phyloP scores from a whole-genome alignment of 2,113 vertebrate genomes.

The Cynopterus brachyotis region DNA sequence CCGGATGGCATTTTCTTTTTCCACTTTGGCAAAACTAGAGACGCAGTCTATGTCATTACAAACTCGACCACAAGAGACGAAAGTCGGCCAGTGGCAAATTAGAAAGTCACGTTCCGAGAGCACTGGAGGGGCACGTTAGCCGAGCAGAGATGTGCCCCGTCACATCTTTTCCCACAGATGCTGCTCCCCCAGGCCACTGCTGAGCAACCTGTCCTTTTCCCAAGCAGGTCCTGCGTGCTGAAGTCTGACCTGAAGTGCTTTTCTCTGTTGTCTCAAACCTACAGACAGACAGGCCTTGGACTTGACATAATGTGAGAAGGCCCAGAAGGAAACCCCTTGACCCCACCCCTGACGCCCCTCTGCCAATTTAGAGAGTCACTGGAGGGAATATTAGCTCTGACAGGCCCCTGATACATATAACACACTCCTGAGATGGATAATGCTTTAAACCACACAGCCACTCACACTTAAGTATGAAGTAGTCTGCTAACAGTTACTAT shows the following conservation, averaged over 20 bases:
- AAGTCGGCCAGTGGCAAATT: constrained; percentile 52
- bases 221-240: not conserved
- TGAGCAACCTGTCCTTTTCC: constrained; percentile 43
- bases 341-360: too few relatives aligned
- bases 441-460: not conserved
- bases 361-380: not conserved
- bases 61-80: constrained; percentile 64
- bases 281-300: not conserved
- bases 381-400: not conserved
- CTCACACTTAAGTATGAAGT: not conserved
- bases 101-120: constrained; percentile 65
- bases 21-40: constrained; percentile 74
- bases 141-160: not conserved
- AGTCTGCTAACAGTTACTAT: not conserved
- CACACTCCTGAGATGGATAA: not conserved
- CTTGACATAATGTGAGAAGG: not conserved
- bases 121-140: constrained; percentile 13
- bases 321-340: not conserved
- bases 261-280: not conserved
- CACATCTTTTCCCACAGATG: constrained; percentile 46
- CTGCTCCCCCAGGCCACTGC: not conserved
- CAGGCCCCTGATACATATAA: not conserved
- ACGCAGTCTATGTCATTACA: constrained; percentile 70
- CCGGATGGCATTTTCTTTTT: constrained; percentile 60
- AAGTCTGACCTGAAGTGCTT: not conserved